These are phyloP conservation scores for Eremophila alpestris DNA, from an alignment of 2,797 vertebrate genomes.

Conservation along the genomic window DNA sequence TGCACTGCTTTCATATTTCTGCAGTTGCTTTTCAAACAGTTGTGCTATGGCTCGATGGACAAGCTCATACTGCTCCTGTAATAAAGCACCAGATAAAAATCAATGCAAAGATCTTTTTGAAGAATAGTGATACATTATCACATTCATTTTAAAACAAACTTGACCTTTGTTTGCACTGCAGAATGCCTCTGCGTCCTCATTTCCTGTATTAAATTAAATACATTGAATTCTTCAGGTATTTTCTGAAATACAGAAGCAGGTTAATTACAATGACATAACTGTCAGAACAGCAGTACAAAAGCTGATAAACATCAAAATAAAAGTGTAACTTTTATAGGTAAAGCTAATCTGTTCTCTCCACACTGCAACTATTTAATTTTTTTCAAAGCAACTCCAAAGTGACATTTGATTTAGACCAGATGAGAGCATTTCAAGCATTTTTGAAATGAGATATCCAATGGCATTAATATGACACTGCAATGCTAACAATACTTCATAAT, in stretches of 20 bases:
- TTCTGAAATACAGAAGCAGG: slow-evolving; percentile 79
- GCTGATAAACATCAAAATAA: background rate
- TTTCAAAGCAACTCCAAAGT: background rate
- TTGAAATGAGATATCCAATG: background rate
- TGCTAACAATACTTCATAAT: background rate
- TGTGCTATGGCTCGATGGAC: slow-evolving; percentile 95
- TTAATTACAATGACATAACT: background rate
- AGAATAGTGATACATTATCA: background rate
- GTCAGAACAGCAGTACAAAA: background rate
- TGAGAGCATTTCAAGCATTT: background rate
- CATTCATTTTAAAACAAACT: background rate
- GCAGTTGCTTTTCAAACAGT: slow-evolving; percentile 93
- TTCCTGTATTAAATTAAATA: slow-evolving; percentile 96
- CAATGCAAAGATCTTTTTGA: background rate
- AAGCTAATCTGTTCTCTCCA: background rate
- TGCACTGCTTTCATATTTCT: slow-evolving; percentile 85
- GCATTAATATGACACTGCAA: background rate
- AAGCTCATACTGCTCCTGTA: slow-evolving; percentile 94
- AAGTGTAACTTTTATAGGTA: background rate
- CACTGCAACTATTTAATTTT: background rate
- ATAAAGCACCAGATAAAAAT: background rate
- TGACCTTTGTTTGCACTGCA: slow-evolving; percentile 97
- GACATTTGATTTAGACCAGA: background rate
- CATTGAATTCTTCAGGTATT: slow-evolving; percentile 97
- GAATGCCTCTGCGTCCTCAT: slow-evolving; percentile 98